Evolutionary conservation across 92 coral and sea anemone species (phyloP).

Genomic region (Umimayanthus chanpuru): DNA sequence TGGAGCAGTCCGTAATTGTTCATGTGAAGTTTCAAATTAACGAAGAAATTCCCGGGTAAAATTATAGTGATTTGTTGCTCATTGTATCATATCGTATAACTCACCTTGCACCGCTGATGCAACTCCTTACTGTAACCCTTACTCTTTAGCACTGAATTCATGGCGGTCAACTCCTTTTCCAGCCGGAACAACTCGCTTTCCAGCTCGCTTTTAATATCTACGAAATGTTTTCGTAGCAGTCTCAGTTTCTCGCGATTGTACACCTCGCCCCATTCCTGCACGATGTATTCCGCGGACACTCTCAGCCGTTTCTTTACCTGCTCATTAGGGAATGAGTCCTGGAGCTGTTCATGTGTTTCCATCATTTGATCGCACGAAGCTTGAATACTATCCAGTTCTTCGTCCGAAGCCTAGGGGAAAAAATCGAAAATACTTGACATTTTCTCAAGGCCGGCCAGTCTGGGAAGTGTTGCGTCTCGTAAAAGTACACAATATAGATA

Average conservation of each 20-base stretch:
- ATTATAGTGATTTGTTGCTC: no score
- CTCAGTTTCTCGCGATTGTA: conserved; percentile 71
- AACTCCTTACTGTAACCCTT: conserved; percentile 75
- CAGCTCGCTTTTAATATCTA: conserved; percentile 57
- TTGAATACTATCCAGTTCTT: conserved; percentile 71
- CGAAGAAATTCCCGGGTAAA: no score
- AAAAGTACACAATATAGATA: no score
- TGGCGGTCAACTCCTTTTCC: conserved; percentile 59
- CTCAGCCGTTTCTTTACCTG: conserved; percentile 67
- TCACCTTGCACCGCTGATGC: conserved; percentile 73
- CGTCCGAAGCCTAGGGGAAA: conserved; percentile 62
- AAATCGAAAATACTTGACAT: not conserved
- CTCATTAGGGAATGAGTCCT: conserved; percentile 69
- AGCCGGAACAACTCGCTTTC: conserved; percentile 60
- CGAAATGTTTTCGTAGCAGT: conserved; percentile 59
- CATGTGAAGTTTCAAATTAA: no score
- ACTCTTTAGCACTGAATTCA: conserved; percentile 54
- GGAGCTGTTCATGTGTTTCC: conserved; percentile 65
- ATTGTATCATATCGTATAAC: not conserved
- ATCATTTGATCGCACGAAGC: conserved; percentile 61
- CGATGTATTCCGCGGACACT: conserved; percentile 57
- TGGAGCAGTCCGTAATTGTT: no score
- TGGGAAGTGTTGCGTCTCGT: no score
- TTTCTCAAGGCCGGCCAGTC: no score
- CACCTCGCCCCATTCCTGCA: conserved; percentile 82